phyloP scores from a whole-genome alignment of 2,888 invertebrate genomes.

The Trichopria drosophilae region DNA sequence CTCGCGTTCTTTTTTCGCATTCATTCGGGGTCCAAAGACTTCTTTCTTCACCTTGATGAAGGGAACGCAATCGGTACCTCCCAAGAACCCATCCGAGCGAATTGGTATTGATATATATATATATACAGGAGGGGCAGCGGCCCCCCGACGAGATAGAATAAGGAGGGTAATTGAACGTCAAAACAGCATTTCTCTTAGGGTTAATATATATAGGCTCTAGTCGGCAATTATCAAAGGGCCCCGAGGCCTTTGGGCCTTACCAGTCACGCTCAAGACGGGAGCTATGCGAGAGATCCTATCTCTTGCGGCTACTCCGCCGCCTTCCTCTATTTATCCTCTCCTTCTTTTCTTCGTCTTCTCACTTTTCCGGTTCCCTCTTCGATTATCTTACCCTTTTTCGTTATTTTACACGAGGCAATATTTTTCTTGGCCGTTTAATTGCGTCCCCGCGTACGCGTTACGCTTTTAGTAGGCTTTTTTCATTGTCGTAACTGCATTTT shows the following conservation, averaged over 20 bases:
- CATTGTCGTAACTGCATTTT: too few relatives aligned
- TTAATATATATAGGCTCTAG: constrained; percentile 21
- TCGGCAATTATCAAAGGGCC: constrained; percentile 49
- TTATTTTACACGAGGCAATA: too few relatives aligned
- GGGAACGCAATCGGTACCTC: too few relatives aligned
- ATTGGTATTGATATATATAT: constrained; percentile 13
- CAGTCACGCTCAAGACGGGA: constrained; percentile 56
- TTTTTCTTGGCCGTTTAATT: too few relatives aligned
- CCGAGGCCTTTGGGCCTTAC: constrained; percentile 41
- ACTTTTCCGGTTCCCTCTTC: too few relatives aligned
- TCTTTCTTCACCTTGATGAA: too few relatives aligned
- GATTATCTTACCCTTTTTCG: too few relatives aligned
- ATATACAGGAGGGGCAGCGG: constrained; percentile 3
- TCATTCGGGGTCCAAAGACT: too few relatives aligned
- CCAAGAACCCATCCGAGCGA: too few relatives aligned
- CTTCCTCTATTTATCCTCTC: constrained; percentile 25
- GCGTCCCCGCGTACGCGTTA: too few relatives aligned
- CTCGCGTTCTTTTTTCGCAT: too few relatives aligned
- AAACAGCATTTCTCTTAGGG: constrained; percentile 16
- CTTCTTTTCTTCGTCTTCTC: constrained; percentile 8
- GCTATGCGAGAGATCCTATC: constrained; percentile 54
- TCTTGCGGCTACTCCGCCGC: constrained; percentile 31
- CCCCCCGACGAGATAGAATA: constrained; percentile 6
- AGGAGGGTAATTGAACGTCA: constrained; percentile 25
- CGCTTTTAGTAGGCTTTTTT: too few relatives aligned